phyloP scores from a whole-genome alignment of 2,888 invertebrate genomes.

The Beris morrisii region DNA sequence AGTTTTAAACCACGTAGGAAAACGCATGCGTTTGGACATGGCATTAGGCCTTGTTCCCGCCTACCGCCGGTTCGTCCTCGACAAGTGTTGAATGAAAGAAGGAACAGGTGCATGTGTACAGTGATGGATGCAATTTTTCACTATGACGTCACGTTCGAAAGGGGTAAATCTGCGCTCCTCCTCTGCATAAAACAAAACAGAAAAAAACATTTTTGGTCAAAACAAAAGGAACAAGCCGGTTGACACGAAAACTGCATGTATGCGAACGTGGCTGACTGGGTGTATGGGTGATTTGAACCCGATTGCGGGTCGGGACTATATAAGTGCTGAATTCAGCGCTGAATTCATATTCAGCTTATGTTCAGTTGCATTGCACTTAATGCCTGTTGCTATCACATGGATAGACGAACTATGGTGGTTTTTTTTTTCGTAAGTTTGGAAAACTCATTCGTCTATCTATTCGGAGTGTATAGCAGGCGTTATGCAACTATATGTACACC shows the following conservation, averaged over 20 bases:
- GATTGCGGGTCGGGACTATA: no score
- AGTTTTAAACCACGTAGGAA: no score
- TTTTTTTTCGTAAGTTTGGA: slow-evolving; percentile 28
- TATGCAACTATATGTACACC: slow-evolving; percentile 30
- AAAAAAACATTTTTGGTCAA: slow-evolving; percentile 26
- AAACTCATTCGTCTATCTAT: slow-evolving; percentile 27
- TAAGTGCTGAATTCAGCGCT: slow-evolving; percentile 25
- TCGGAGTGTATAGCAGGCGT: slow-evolving; percentile 19
- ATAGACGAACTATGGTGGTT: slow-evolving; percentile 22
- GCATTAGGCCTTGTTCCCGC: slow-evolving; percentile 28
- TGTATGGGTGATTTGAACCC: no score
- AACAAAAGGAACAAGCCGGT: slow-evolving; percentile 21
- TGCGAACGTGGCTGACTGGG: no score
- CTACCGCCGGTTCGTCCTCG: slow-evolving; percentile 21
- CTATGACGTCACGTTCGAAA: slow-evolving; percentile 18
- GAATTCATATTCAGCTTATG: slow-evolving; percentile 26
- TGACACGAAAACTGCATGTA: no score
- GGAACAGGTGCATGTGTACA: slow-evolving; percentile 31
- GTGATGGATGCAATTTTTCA: slow-evolving; percentile 21
- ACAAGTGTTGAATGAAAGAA: slow-evolving; percentile 30
- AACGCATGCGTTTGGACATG: slow-evolving; percentile 30
- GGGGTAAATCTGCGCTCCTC: slow-evolving; percentile 30
- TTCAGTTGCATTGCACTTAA: slow-evolving; percentile 29
- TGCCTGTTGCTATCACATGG: slow-evolving; percentile 35
- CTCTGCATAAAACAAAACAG: slow-evolving; percentile 23